phyloP scores from a whole-genome alignment of 2,797 vertebrate species.

The Megaceryle alcyon region DNA sequence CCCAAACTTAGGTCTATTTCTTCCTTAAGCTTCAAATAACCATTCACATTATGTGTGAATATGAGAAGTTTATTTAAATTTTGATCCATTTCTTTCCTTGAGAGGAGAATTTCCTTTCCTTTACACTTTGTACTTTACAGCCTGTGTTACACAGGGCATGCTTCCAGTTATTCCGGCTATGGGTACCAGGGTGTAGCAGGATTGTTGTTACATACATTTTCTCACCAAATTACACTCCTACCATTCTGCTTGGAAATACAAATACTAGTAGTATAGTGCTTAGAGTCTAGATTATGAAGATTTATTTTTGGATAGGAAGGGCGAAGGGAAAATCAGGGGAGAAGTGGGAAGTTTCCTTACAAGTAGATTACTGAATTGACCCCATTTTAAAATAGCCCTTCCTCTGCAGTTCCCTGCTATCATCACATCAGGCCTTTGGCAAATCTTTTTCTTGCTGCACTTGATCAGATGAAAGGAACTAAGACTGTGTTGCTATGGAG shows the following conservation, averaged over 20 bases:
- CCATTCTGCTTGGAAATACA: not conserved
- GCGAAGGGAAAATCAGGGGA: not conserved
- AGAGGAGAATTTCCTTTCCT: not conserved
- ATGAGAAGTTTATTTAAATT: not conserved
- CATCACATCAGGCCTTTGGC: not conserved
- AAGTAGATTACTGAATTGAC: not conserved
- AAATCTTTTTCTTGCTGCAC: constrained; percentile 8
- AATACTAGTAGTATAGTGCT: not conserved
- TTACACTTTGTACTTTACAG: not conserved
- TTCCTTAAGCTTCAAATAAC: not conserved
- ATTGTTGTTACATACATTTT: not conserved
- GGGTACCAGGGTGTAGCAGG: not conserved
- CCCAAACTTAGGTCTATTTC: not conserved
- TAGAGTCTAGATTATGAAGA: not conserved
- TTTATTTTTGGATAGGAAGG: not conserved
- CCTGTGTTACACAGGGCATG: not conserved
- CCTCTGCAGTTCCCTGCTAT: not conserved
- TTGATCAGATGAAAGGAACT: constrained; percentile 7
- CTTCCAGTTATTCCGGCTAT: not conserved
- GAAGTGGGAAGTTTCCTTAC: not conserved
- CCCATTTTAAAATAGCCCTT: constrained; percentile 7
- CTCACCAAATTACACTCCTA: not conserved
- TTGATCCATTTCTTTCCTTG: not conserved
- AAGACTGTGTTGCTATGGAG: constrained; percentile 46
- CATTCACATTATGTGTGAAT: not conserved